Conservation (phyloP, 1,140 invertebrate genomes). For the Zaprionus tsacasi region DNA sequence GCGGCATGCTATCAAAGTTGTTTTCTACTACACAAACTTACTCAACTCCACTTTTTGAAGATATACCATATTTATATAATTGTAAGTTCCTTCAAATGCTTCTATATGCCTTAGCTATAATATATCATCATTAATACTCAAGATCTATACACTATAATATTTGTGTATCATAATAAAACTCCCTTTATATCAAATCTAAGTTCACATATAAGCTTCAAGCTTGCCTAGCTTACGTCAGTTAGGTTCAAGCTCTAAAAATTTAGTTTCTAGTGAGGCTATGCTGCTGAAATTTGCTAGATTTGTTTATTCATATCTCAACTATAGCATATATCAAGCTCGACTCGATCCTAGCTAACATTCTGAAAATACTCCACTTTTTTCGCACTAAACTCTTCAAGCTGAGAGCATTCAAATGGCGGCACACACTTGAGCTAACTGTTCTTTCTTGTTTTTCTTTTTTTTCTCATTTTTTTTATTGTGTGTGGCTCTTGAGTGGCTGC, state of each 20-base stretch:
- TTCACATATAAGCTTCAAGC: too few species aligned
- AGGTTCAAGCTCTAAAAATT: neutral
- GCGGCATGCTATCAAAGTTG: too few species aligned
- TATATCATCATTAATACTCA: too few species aligned
- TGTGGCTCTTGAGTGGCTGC: slow-evolving; percentile 13
- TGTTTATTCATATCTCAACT: neutral
- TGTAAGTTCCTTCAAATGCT: too few species aligned
- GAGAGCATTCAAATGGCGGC: slow-evolving; percentile 10
- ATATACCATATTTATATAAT: too few species aligned
- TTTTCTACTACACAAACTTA: too few species aligned
- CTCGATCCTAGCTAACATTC: neutral
- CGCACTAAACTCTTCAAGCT: neutral
- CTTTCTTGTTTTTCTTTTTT: slow-evolving; percentile 14
- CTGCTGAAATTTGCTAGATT: neutral
- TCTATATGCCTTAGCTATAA: too few species aligned
- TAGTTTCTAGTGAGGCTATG: neutral
- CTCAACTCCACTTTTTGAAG: too few species aligned
- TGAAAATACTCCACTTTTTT: neutral
- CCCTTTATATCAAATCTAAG: too few species aligned
- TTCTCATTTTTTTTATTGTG: neutral
- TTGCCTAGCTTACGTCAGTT: too few species aligned
- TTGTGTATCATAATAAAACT: too few species aligned
- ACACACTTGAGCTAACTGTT: slow-evolving; percentile 10
- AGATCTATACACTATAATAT: too few species aligned
- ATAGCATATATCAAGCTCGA: neutral